A percentile compares a stretch with the other conserved stretches of the same genome.
These are phyloP conservation scores for Carassius carassius DNA, from an alignment of 2,113 vertebrate species.

Conservation along the genomic window DNA sequence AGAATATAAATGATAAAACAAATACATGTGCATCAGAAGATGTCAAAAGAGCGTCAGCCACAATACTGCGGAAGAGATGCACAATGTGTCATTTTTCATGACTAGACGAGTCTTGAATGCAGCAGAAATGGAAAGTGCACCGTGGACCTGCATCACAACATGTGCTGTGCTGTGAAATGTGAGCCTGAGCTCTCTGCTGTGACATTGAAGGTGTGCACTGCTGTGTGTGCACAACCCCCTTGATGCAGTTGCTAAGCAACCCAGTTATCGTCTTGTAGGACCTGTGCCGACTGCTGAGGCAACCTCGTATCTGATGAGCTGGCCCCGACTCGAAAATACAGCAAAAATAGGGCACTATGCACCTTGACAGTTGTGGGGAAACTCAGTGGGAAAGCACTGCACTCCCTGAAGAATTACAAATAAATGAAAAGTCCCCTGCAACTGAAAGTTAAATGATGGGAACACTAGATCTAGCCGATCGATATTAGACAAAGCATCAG, in stretches of 20 bases:
- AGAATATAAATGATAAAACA: neutral
- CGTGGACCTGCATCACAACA: neutral
- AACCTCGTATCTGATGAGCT: slow-evolving; percentile 17
- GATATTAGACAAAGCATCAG: neutral
- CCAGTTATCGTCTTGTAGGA: slow-evolving; percentile 31
- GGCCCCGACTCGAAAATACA: slow-evolving; percentile 26
- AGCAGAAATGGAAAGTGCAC: slow-evolving; percentile 17
- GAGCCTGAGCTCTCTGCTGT: slow-evolving; percentile 8
- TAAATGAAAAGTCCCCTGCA: neutral
- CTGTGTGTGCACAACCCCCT: slow-evolving; percentile 43
- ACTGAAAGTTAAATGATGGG: neutral
- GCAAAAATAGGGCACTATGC: slow-evolving; percentile 1
- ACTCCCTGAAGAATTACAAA: neutral
- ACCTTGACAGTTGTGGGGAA: neutral
- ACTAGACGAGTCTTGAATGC: neutral
- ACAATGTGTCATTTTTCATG: neutral
- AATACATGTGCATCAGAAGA: neutral
- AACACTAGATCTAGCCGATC: neutral
- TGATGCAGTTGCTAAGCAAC: slow-evolving; percentile 76
- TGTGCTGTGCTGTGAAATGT: slow-evolving; percentile 6
- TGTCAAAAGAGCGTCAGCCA: neutral
- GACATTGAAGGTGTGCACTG: neutral
- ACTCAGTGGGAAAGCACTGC: neutral
- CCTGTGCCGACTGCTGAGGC: slow-evolving; percentile 30
- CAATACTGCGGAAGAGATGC: neutral